Evolutionary conservation across 2,797 vertebrate species (phyloP).

Genomic region (Hemitrygon akajei): DNA sequence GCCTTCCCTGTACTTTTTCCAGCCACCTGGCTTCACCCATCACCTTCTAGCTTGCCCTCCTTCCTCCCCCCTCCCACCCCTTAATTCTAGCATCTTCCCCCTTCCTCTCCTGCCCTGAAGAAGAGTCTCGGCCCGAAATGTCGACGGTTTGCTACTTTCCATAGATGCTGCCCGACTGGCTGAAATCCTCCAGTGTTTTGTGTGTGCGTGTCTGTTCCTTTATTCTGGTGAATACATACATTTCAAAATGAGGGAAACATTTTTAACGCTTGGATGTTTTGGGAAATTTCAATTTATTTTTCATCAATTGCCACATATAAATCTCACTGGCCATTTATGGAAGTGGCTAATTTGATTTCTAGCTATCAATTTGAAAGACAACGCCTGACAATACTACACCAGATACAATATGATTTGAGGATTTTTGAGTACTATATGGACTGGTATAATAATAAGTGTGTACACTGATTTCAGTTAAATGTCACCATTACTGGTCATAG

Average conservation of each 20-base stretch:
- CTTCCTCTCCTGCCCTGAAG: too few relatives aligned
- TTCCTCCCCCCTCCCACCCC: too few relatives aligned
- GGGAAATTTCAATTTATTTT: background rate
- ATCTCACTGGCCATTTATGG: background rate
- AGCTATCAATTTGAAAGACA: background rate
- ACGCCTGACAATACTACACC: background rate
- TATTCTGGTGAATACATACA: background rate
- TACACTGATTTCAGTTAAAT: conserved; percentile 4
- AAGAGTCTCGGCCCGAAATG: too few relatives aligned
- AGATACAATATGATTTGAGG: background rate
- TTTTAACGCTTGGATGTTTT: background rate
- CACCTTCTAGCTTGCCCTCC: too few relatives aligned
- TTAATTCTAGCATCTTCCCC: too few relatives aligned
- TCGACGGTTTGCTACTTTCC: too few relatives aligned
- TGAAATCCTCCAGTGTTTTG: too few relatives aligned
- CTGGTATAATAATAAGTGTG: background rate
- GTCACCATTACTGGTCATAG: background rate
- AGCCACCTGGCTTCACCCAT: too few relatives aligned
- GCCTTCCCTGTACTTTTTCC: too few relatives aligned
- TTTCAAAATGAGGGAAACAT: background rate
- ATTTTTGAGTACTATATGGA: background rate
- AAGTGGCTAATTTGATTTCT: background rate
- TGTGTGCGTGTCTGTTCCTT: background rate
- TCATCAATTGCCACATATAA: background rate
- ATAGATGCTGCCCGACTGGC: too few relatives aligned